Evolutionary conservation across 1,140 invertebrate genomes (phyloP).

Genomic region (Uloborus diversus): DNA sequence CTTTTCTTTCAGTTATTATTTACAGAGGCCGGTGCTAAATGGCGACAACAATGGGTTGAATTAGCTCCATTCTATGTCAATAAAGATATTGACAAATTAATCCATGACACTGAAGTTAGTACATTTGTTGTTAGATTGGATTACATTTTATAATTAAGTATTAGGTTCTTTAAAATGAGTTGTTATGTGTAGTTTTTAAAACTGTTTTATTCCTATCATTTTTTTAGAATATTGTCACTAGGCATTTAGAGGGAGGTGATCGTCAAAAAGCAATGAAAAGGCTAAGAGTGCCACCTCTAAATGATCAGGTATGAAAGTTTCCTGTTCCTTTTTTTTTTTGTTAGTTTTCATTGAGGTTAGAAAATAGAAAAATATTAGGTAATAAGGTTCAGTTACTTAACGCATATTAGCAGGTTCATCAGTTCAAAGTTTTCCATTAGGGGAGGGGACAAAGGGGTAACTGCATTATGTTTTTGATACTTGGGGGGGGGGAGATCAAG

Average conservation of each 20-base stretch:
- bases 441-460: too few species aligned
- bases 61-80: constrained; percentile 94
- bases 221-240: constrained; percentile 76
- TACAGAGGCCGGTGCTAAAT: constrained; percentile 70
- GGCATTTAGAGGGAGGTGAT: constrained; percentile 93
- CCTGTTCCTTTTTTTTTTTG: background rate
- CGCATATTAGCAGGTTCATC: too few species aligned
- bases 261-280: constrained; percentile 97
- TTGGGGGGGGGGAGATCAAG: too few species aligned
- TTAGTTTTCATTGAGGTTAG: too few species aligned
- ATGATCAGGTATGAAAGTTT: constrained; percentile 75
- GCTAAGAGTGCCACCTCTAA: constrained; percentile 92
- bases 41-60: constrained; percentile 92
- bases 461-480: too few species aligned
- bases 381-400: too few species aligned
- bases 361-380: too few species aligned
- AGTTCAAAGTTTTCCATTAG: too few species aligned
- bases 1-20: constrained; percentile 59
- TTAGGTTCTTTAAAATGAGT: too few species aligned
- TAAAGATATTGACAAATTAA: constrained; percentile 96
- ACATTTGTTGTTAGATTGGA: background rate
- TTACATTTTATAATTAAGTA: background rate
- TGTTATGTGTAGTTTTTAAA: too few species aligned
- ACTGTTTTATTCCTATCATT: background rate
- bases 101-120: constrained; percentile 91